Base-by-base conservation (phyloP, 2,113 vertebrate species). In the Datnioides undecimradiatus region DNA sequence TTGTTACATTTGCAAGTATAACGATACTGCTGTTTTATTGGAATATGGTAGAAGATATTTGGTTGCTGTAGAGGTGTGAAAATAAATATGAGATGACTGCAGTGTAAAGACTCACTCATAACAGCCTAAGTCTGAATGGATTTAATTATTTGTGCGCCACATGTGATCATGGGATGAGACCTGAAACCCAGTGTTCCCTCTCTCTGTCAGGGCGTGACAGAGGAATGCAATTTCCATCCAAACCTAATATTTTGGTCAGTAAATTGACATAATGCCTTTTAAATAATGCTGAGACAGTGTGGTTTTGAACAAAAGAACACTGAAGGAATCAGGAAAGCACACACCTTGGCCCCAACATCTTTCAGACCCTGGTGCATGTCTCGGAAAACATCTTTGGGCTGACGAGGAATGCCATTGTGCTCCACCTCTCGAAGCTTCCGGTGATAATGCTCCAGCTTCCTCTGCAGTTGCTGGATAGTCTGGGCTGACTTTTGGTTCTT, bases 401-500 rank as follows among this genome's bases (percentile, higher is more conserved):
- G 97, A 12, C 98, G 96, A 19, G 97, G 96, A 74, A 98, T 97
- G 25, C 97, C 97, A 45, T 98, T 98, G 93, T 98, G 97, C 40
- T 99, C 98, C 43, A 98, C 96, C 87, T 99, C 97, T 5, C 97
- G 94, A 5, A 99, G 96, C 85, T 98, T 98, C 43, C 97, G 93
- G 80, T 96, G 97, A 86, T 96, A 99, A 85, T 97, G 97, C 85
- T 99, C 98, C 58, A 99, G 93, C 86, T 99, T 99, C 92, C 96
- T 96, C 89, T 99, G 98, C 79, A 99, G 94, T 69, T 99, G 97
- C 73, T 97, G 95, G 90, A 99, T 99, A 45, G 95, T 97, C 87
- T 99, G 97, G 3, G 97, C 96, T 0, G 98, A 99, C 86, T 98
- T 98, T 88, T 99, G 98, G 92, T 99, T 99, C 73, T 99, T 99